These are phyloP conservation scores for Leptobrachium leishanense DNA, from an alignment of 2,113 vertebrate species.

Conservation along the genomic window DNA sequence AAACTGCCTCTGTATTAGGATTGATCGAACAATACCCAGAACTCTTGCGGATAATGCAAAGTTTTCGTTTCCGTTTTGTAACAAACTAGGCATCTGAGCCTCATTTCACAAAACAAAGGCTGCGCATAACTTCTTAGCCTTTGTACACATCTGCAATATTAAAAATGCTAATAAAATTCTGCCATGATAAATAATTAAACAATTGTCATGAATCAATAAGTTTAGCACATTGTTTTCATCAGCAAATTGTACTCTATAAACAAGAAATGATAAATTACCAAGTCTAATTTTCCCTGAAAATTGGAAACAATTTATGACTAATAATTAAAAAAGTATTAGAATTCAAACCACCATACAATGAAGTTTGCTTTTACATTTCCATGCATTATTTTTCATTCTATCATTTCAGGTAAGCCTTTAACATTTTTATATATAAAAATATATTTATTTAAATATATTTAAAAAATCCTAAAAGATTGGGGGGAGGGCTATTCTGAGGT, in stretches of 20 bases:
- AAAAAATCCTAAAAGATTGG: too few relatives aligned
- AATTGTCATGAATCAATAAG: conserved; percentile 99
- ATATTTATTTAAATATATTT: too few relatives aligned
- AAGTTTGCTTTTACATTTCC: conserved; percentile 35
- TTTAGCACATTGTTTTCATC: conserved; percentile 98
- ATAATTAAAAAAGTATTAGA: conserved; percentile 87
- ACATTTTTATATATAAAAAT: too few relatives aligned
- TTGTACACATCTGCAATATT: conserved; percentile 88
- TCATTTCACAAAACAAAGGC: conserved; percentile 81
- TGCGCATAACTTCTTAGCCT: conserved; percentile 83
- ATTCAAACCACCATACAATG: conserved; percentile 59
- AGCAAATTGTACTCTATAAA: conserved; percentile 99
- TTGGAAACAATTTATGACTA: conserved; percentile 90
- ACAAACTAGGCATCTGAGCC: conserved; percentile 30
- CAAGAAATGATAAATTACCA: conserved; percentile 98
- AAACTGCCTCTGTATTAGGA: too few relatives aligned
- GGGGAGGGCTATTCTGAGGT: too few relatives aligned
- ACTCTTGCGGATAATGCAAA: background rate
- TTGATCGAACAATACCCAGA: too few relatives aligned
- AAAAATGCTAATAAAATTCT: conserved; percentile 99
- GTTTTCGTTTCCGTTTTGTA: background rate
- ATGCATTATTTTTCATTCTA: background rate
- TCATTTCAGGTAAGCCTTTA: background rate
- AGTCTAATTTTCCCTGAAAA: conserved; percentile 95
- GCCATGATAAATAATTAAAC: conserved; percentile 99